Evolutionary conservation across 2,888 invertebrate genomes (phyloP).

Genomic region (Acanthosoma haemorrhoidale): DNA sequence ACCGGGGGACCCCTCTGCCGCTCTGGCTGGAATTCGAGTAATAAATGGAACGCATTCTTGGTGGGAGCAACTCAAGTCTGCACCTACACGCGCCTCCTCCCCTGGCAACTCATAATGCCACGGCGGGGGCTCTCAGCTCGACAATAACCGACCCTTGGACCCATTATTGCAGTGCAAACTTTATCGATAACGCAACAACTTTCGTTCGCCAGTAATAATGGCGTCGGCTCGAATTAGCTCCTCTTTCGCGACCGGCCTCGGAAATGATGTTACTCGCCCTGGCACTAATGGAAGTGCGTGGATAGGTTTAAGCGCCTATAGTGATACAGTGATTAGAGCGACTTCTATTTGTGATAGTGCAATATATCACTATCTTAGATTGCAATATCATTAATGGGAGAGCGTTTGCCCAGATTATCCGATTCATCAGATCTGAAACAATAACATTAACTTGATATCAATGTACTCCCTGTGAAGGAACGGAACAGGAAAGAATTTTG

Average conservation of each 20-base stretch:
- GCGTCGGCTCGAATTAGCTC: not conserved
- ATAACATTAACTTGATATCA: too few relatives aligned
- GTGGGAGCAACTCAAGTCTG: not conserved
- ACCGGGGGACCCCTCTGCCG: not conserved
- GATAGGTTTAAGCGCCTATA: not conserved
- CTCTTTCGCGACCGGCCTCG: not conserved
- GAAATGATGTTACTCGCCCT: not conserved
- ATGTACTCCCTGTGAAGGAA: too few relatives aligned
- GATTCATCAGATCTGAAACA: too few relatives aligned
- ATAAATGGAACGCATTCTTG: conserved; percentile 4
- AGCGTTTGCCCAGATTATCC: too few relatives aligned
- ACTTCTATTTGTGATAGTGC: too few relatives aligned
- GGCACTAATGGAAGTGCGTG: conserved; percentile 3
- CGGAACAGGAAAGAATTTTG: too few relatives aligned
- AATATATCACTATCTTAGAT: too few relatives aligned
- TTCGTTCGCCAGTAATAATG: not conserved
- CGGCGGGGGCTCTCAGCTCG: too few relatives aligned
- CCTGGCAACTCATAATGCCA: not conserved
- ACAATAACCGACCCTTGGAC: too few relatives aligned
- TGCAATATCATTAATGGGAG: too few relatives aligned
- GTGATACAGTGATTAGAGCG: too few relatives aligned
- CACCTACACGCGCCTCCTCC: not conserved
- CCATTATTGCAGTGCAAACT: not conserved
- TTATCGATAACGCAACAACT: conserved; percentile 4
- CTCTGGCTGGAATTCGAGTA: not conserved